Conservation (phyloP, 2,113 vertebrate genomes). For the Passer montanus region DNA sequence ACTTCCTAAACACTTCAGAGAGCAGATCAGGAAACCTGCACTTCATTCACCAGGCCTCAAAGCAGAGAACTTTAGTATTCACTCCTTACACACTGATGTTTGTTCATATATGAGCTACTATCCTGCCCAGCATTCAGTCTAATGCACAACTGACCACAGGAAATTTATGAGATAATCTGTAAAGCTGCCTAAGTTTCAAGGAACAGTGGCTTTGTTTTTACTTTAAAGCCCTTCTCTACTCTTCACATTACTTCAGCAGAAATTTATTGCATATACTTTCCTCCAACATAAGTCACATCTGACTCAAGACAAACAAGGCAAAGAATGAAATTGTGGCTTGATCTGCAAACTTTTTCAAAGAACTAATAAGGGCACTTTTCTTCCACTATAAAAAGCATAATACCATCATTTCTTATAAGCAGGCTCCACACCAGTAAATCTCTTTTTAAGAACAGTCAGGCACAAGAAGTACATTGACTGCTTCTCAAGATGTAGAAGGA, state of each 20-base stretch:
- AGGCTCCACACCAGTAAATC: neutral
- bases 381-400: neutral
- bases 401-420: neutral
- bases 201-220: neutral
- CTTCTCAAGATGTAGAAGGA: neutral
- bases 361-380: neutral
- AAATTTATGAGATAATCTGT: constrained; percentile 24
- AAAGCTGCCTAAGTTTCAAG: constrained; percentile 23
- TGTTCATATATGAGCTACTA: neutral
- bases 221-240: constrained; percentile 24
- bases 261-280: neutral
- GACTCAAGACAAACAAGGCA: neutral
- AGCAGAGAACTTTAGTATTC: neutral
- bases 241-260: constrained; percentile 7
- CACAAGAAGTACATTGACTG: neutral
- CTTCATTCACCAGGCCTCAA: neutral
- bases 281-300: neutral
- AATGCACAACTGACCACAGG: neutral
- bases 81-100: neutral
- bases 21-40: neutral
- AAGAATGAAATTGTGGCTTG: neutral
- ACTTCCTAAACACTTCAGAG: neutral
- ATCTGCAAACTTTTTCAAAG: neutral
- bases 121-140: neutral
- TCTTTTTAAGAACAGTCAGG: neutral